A percentile compares a stretch with the other conserved stretches of the same genome.
These are phyloP conservation scores for Drosophila repleta DNA, from an alignment of 1,140 invertebrate species.

Conservation along the genomic window DNA sequence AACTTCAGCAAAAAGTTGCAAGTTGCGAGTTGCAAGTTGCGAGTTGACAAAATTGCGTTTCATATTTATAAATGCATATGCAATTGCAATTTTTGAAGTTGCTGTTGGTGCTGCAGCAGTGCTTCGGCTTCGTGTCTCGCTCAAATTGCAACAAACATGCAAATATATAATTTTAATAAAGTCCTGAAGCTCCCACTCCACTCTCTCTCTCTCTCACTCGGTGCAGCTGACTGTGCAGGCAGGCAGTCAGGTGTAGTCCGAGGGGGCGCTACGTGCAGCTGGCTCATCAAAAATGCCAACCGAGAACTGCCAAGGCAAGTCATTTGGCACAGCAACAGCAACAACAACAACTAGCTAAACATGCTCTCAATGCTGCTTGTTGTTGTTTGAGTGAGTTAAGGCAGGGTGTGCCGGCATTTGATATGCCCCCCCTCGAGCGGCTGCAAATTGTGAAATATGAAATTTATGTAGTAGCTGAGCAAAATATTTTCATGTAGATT, in stretches of 20 bases:
- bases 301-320: constrained; percentile 50
- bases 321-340: constrained; percentile 52
- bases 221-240: neutral
- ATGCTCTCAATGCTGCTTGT: constrained; percentile 28
- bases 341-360: constrained; percentile 41
- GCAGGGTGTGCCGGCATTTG: constrained; percentile 24
- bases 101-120: constrained; percentile 2
- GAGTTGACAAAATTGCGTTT: constrained; percentile 61
- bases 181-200: constrained; percentile 34
- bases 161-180: constrained; percentile 82
- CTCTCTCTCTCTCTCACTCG: neutral
- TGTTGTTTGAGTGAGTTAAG: neutral
- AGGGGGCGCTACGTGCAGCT: constrained; percentile 32
- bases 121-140: constrained; percentile 39
- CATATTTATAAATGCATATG: constrained; percentile 74
- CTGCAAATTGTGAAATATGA: constrained; percentile 56
- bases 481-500: constrained; percentile 69
- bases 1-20: constrained; percentile 26
- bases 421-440: constrained; percentile 23
- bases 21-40: constrained; percentile 17
- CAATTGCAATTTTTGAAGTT: constrained; percentile 51
- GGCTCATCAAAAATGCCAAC: constrained; percentile 75
- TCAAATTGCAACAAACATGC: constrained; percentile 78
- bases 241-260: neutral
- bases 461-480: constrained; percentile 55